These are phyloP conservation scores for Sisor rabdophorus DNA, from an alignment of 2,113 vertebrate species.

Conservation along the genomic window DNA sequence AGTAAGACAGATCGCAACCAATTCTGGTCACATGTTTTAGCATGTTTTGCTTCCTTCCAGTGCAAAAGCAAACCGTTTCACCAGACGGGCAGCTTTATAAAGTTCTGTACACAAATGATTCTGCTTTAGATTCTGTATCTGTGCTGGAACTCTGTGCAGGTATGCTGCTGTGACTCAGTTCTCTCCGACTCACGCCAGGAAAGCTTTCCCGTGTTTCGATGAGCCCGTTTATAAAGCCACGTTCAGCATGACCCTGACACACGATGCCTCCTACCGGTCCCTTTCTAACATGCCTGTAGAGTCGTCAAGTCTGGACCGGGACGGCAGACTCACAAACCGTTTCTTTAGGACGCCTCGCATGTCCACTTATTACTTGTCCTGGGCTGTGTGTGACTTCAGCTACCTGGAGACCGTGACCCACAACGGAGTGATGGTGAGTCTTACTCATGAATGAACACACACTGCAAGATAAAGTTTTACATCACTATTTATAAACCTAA, in stretches of 20 bases:
- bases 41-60: too few species aligned
- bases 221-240: constrained; percentile 97
- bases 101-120: neutral
- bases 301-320: constrained; percentile 78
- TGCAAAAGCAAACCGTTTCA: too few species aligned
- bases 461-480: neutral
- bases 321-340: constrained; percentile 75
- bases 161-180: constrained; percentile 85
- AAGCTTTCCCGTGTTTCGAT: constrained; percentile 97
- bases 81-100: neutral
- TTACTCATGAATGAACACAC: neutral
- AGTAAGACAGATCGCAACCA: too few species aligned
- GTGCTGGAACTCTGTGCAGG: constrained; percentile 1
- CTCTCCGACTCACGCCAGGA: constrained; percentile 92
- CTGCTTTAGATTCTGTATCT: too few species aligned
- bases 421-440: constrained; percentile 84
- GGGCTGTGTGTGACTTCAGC: constrained; percentile 97
- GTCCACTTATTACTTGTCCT: constrained; percentile 97
- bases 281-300: constrained; percentile 97
- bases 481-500: neutral
- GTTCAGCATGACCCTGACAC: constrained; percentile 88
- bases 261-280: constrained; percentile 86
- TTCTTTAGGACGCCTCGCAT: constrained; percentile 89
- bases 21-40: too few species aligned
- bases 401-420: constrained; percentile 82